phyloP scores from a whole-genome alignment of 2,113 vertebrate species.

The Catharus minimus region DNA sequence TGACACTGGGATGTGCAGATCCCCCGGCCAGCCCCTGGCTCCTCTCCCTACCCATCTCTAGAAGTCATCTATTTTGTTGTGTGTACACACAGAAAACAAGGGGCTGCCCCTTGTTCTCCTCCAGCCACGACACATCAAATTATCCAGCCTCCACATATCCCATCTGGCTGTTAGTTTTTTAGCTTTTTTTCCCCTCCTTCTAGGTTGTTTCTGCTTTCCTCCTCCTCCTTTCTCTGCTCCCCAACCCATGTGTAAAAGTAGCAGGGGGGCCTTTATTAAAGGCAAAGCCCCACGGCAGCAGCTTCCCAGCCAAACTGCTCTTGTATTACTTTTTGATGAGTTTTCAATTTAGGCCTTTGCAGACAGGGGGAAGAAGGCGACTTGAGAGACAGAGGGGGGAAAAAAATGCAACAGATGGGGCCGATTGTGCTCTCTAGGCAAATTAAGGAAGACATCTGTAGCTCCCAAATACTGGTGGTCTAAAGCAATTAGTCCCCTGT shows the following conservation, averaged over 20 bases:
- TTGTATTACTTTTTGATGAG: conserved; percentile 99
- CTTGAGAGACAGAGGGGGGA: conserved; percentile 70
- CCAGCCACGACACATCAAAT: conserved; percentile 81
- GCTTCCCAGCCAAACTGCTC: conserved; percentile 93
- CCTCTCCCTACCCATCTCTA: conserved; percentile 20
- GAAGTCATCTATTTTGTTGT: conserved; percentile 80
- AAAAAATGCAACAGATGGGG: conserved; percentile 98
- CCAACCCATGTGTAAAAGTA: conserved; percentile 83
- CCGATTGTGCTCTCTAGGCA: conserved; percentile 96
- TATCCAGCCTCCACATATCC: conserved; percentile 89
- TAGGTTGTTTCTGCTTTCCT: conserved; percentile 74
- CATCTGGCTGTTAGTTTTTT: conserved; percentile 89
- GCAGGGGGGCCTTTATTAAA: conserved; percentile 88
- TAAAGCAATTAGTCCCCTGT: conserved; percentile 93
- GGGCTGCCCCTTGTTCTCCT: conserved; percentile 72
- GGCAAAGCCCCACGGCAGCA: conserved; percentile 83
- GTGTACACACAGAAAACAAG: conserved; percentile 79
- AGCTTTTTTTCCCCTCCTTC: conserved; percentile 65
- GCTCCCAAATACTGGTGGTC: conserved; percentile 90
- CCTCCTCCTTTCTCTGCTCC: conserved; percentile 75
- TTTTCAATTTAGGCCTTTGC: conserved; percentile 94
- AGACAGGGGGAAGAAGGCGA: conserved; percentile 86
- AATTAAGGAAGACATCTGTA: conserved; percentile 99
- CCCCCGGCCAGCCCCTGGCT: not conserved
- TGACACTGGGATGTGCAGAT: not conserved